Evolutionary conservation across 2,113 vertebrate species (phyloP).

Genomic region (Nansenia antarctica): DNA sequence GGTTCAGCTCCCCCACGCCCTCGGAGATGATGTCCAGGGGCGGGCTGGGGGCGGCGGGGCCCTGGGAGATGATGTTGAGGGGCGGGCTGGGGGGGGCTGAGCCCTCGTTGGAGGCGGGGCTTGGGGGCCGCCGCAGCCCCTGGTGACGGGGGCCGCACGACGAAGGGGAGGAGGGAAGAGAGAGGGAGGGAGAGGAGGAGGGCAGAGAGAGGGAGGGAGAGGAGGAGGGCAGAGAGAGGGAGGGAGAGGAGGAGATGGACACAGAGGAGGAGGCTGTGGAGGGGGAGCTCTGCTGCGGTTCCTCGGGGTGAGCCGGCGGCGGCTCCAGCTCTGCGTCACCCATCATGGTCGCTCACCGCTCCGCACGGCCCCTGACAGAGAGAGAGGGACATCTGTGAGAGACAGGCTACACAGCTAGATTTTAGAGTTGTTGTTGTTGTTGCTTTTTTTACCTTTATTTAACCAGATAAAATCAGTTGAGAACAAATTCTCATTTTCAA

Average conservation of each 20-base stretch:
- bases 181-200: conserved; percentile 42
- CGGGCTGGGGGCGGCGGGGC: conserved; percentile 66
- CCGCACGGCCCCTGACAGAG: conserved; percentile 37
- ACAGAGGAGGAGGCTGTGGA: conserved; percentile 58
- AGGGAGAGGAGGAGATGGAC: conserved; percentile 62
- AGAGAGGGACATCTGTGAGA: neutral
- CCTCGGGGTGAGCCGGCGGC: conserved; percentile 33
- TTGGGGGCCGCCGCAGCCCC: conserved; percentile 28
- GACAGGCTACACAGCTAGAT: no score
- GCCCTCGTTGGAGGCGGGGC: conserved; percentile 47
- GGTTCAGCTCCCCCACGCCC: conserved; percentile 79
- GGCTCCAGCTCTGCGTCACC: conserved; percentile 77
- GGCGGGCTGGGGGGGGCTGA: conserved; percentile 66
- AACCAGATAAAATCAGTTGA: no score
- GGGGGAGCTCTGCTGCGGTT: conserved; percentile 48
- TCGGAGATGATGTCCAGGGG: conserved; percentile 85
- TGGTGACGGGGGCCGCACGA: conserved; percentile 16
- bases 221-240: conserved; percentile 51
- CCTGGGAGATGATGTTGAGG: conserved; percentile 80
- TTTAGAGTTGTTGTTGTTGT: no score
- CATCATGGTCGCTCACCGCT: conserved; percentile 72
- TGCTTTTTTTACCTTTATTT: no score
- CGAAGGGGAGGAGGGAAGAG: conserved; percentile 51
- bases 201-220: conserved; percentile 48
- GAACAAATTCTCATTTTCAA: no score